phyloP scores from a whole-genome alignment of 2,888 invertebrate genomes.

The Cynaeus angustus region DNA sequence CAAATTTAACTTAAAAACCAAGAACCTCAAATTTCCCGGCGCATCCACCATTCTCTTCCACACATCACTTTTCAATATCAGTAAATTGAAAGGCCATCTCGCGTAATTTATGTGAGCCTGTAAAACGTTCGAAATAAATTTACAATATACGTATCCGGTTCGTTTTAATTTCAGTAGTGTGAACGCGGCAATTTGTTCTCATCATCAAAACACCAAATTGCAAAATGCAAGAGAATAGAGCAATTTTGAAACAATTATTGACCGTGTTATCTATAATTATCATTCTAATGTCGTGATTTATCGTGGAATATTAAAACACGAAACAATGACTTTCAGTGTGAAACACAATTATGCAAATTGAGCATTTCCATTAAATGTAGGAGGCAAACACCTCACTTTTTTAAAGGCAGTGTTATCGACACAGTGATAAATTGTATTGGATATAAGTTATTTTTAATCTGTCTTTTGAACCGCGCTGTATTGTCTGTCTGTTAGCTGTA shows the following conservation, averaged over 20 bases:
- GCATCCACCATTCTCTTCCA: background rate
- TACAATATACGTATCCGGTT: conserved; percentile 26
- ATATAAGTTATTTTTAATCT: conserved; percentile 64
- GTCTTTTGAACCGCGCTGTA: conserved; percentile 61
- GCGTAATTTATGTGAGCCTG: conserved; percentile 10
- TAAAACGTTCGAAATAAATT: conserved; percentile 38
- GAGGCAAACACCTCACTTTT: conserved; percentile 27
- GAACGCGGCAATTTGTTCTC: conserved; percentile 42
- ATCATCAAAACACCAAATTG: conserved; percentile 40
- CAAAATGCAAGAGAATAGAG: conserved; percentile 21
- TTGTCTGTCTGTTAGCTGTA: conserved; percentile 66
- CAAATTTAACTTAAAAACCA: background rate
- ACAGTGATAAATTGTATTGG: conserved; percentile 62
- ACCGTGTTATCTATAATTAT: conserved; percentile 45
- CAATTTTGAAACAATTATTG: conserved; percentile 43
- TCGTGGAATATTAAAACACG: conserved; percentile 24
- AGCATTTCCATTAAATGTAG: conserved; percentile 15
- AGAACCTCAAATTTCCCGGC: too few species aligned
- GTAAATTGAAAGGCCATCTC: conserved; percentile 10
- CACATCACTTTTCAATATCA: too few species aligned
- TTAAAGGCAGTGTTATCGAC: conserved; percentile 53
- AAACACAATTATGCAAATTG: conserved; percentile 41
- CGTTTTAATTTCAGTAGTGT: conserved; percentile 43
- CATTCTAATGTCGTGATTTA: conserved; percentile 45
- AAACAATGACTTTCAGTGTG: conserved; percentile 5